Evolutionary conservation across 1,140 invertebrate species (phyloP), one percentile per base, ranked within the genome.

Genomic region (Atta texana): DNA sequence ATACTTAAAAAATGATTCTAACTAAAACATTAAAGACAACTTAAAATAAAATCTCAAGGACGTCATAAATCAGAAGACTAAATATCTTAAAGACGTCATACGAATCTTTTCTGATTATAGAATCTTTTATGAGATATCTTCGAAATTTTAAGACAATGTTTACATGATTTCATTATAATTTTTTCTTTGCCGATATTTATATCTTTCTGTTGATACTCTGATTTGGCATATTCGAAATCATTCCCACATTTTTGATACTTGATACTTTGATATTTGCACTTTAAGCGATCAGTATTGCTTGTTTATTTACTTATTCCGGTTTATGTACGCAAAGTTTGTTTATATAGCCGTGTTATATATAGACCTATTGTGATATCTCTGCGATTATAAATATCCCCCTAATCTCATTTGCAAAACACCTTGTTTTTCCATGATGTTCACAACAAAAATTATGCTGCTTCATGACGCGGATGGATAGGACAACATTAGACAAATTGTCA

Each of bases 231-330:
- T 31, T 14, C 61, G 44, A 66, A 34, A 7, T 31, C 24, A 10
- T 80, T 80, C 61, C 28, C 76, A 55, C 44, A 7, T 16, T 7
- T 76, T 61, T 59, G 74, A 76, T n/a, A 34, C 6, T 44, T 31
- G 18, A 75, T 24, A 24, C 34, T 76, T 71, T n/a, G n/a, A 57
- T 28, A 39, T 16, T 59, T 6, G 28, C 55, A 76, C 34, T 61
- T 61, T 76, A 76, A 76, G n/a, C 55, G 31, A 76, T 61, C 31
- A 24, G 34, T 76, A 76, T 76, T 59, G 16, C 34, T 4, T 61
- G 74, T 76, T 59, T 76, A 76, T 76, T 57, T 76, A 76, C 55
- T 76, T 76, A 61, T 61, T 61, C 74, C 34, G 4, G 21, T 61
- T 28, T 59, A 61, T 7, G 34, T 34, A 18, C 71, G 18, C 21